A percentile compares a stretch with the other conserved stretches of the same genome.
Conservation (phyloP, 2,113 vertebrate genomes). For the Chelonoidis abingdonii region DNA sequence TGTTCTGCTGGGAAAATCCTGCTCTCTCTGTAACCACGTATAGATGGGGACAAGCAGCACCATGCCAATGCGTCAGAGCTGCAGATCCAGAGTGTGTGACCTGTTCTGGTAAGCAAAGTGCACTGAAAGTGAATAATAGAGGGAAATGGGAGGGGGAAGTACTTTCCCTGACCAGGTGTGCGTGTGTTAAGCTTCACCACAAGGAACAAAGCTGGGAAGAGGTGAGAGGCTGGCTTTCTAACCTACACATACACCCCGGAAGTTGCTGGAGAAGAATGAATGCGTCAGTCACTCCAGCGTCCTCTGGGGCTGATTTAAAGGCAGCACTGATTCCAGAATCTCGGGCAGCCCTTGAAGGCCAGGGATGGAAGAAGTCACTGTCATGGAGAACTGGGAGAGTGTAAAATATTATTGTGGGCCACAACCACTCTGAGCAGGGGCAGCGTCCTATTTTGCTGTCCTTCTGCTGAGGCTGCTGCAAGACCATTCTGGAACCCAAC, state of each 20-base stretch:
- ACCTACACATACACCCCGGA: not conserved
- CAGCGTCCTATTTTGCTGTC: slow-evolving; percentile 40
- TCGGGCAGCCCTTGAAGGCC: not conserved
- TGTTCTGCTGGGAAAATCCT: slow-evolving; percentile 8
- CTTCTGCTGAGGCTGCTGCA: not conserved
- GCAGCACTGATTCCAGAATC: not conserved
- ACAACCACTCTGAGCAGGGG: slow-evolving; percentile 37
- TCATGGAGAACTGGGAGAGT: slow-evolving; percentile 12
- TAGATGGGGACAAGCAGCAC: not conserved
- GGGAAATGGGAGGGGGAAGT: slow-evolving; percentile 53
- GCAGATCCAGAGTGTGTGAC: not conserved
- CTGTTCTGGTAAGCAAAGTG: not conserved
- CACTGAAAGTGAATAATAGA: slow-evolving; percentile 41
- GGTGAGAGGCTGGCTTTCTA: not conserved
- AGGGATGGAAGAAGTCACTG: not conserved
- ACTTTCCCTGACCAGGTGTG: not conserved
- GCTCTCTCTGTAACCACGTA: not conserved
- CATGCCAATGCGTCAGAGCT: fast-evolving
- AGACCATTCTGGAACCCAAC: not conserved
- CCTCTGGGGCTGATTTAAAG: slow-evolving; percentile 14
- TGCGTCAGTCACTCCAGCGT: slow-evolving; percentile 26
- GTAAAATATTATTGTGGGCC: slow-evolving; percentile 55
- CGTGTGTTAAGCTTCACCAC: not conserved
- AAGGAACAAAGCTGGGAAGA: not conserved
- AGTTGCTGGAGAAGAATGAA: slow-evolving; percentile 40